phyloP scores from a whole-genome alignment of 2,888 invertebrate genomes.

The Acanthococcus lagerstroemiae region DNA sequence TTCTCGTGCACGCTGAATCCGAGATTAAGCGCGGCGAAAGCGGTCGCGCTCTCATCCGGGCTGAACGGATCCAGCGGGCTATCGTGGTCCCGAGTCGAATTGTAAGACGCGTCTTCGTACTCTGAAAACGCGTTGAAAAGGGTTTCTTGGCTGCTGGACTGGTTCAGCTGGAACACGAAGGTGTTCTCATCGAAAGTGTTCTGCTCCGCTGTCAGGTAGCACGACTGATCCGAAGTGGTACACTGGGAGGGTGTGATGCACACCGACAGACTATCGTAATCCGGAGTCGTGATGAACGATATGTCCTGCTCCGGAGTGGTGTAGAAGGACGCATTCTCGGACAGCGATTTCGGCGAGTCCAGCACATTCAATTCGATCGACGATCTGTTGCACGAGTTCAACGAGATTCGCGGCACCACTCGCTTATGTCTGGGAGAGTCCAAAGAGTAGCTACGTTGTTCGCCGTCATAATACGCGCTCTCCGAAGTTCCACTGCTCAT shows the following conservation, averaged over 20 bases:
- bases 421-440: neutral
- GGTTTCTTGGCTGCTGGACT: constrained; percentile 11
- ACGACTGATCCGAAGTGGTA: constrained; percentile 11
- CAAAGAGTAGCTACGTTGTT: neutral
- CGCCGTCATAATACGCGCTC: too few species aligned
- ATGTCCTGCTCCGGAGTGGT: constrained; percentile 14
- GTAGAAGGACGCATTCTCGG: constrained; percentile 16
- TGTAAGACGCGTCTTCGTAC: constrained; percentile 5
- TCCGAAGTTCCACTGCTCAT: neutral
- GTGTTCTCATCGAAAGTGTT: constrained; percentile 13
- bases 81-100: constrained; percentile 8
- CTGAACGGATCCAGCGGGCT: neutral
- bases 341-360: neutral
- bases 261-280: constrained; percentile 4
- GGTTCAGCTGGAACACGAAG: neutral
- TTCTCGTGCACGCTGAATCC: neutral
- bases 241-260: constrained; percentile 3
- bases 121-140: constrained; percentile 13
- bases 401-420: constrained; percentile 12
- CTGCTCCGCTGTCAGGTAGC: constrained; percentile 16
- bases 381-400: neutral
- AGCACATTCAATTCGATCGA: neutral
- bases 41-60: neutral
- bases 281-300: constrained; percentile 12
- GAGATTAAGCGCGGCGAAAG: neutral